Evolutionary conservation across 2,888 invertebrate species (phyloP), one percentile per base, ranked within the genome.

Genomic region (Brassicogethes aeneus): DNA sequence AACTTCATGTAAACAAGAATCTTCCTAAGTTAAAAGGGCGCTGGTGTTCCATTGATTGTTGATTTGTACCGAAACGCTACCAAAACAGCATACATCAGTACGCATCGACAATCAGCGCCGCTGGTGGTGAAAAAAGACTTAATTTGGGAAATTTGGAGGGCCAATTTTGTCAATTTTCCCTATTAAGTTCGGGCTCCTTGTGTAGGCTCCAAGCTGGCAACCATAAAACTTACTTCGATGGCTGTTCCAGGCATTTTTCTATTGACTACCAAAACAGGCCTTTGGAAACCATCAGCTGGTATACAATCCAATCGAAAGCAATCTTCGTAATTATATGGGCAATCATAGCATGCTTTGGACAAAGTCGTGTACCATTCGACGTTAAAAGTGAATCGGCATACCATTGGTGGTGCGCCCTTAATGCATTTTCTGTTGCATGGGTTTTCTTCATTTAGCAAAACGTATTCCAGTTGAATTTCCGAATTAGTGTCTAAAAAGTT

Each of bases 331-430:
- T 84, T 84, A 43, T 70, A 73, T 0, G 92, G 91, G 60, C 94
- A 93, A 54, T 82, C 70, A 58, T 76, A 88, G 56, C 93, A 93
- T 1, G 92, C 92, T 63, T 91, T 91, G 60, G 89, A 87, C 74
- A 90, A 77, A 0, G 88, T 84, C 51, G 83, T 79, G 65, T 89
- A 92, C 76, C 82, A 83, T 62, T 92, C 92, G 3, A 88, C 57
- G n/a, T 71, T 73, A 55, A 87, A 87, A 53, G 75, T 71, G 58
- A 85, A 89, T 41, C 75, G 72, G 56, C 88, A 88, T 15, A 75
- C 72, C 79, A 80, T 80, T 1, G 80, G 74, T 3, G 75, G 70
- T 2, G 60, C 70, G 0, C 72, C 75, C 45, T 73, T 72, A 15
- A 59, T 67, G 60, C 88, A 88, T 54, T 73, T 71, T 53, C 88